These are phyloP conservation scores for Drosophila sp. DNA, from an alignment of 1,140 invertebrate genomes.

Conservation along the genomic window DNA sequence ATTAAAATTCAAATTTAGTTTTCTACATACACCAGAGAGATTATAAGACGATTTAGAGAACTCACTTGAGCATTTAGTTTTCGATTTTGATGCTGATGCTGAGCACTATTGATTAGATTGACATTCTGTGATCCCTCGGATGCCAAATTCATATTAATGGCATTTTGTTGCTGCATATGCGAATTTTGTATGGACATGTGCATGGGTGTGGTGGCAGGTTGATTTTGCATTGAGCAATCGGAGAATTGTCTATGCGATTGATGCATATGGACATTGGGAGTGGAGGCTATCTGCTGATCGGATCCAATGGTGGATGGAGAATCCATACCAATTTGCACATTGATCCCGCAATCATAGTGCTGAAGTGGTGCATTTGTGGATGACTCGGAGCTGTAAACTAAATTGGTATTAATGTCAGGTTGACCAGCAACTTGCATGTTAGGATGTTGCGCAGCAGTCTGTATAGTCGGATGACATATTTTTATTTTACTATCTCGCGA, in stretches of 20 bases:
- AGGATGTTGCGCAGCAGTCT: slow-evolving; percentile 41
- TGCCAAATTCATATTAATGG: slow-evolving; percentile 69
- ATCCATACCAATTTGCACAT: slow-evolving; percentile 92
- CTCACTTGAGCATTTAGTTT: slow-evolving; percentile 74
- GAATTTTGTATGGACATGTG: slow-evolving; percentile 84
- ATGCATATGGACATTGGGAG: slow-evolving; percentile 83
- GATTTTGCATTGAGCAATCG: slow-evolving; percentile 86
- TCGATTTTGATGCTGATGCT: slow-evolving; percentile 68
- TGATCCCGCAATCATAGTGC: slow-evolving; percentile 90
- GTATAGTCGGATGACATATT: slow-evolving; percentile 53
- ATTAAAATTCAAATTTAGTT: background rate
- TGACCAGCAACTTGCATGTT: slow-evolving; percentile 59
- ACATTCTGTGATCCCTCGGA: slow-evolving; percentile 63
- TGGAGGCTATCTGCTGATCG: slow-evolving; percentile 85
- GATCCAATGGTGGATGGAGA: slow-evolving; percentile 93
- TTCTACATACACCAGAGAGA: background rate
- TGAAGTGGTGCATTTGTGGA: slow-evolving; percentile 87
- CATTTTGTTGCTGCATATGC: slow-evolving; percentile 76
- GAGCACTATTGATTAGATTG: slow-evolving; percentile 64
- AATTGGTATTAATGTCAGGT: slow-evolving; percentile 59
- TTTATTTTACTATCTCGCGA: slow-evolving; percentile 60
- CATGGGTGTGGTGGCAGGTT: slow-evolving; percentile 85
- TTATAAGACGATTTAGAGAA: background rate
- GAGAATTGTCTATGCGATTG: slow-evolving; percentile 86
- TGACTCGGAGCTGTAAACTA: slow-evolving; percentile 61